A percentile compares a stretch with the other conserved stretches of the same genome.
Evolutionary conservation across 2,888 invertebrate species (phyloP).

Genomic region (Phyllotreta cruciferae): DNA sequence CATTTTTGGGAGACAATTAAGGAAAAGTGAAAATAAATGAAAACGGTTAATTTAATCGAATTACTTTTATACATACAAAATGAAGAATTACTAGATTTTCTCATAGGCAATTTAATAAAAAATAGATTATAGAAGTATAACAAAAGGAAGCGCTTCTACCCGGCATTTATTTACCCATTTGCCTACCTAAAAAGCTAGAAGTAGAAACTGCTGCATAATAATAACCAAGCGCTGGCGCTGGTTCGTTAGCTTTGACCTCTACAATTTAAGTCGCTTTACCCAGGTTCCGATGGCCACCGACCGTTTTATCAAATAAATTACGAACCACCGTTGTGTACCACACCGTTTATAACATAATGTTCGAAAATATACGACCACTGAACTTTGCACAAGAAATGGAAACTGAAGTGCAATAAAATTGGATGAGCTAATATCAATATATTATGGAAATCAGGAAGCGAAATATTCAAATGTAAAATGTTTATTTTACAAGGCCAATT

Average conservation of each 20-base stretch:
- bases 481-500: too few relatives aligned
- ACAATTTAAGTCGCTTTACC: constrained; percentile 32
- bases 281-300: constrained; percentile 34
- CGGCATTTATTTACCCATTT: constrained; percentile 22
- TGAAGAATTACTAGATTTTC: neutral
- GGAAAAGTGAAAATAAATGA: too few relatives aligned
- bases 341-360: constrained; percentile 26
- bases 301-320: constrained; percentile 34
- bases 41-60: too few relatives aligned
- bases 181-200: constrained; percentile 15
- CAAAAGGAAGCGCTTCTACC: neutral
- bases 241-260: constrained; percentile 32
- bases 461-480: too few relatives aligned
- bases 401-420: neutral
- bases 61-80: too few relatives aligned
- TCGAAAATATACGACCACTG: constrained; percentile 32
- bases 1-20: too few relatives aligned
- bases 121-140: constrained; percentile 9
- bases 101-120: constrained; percentile 11
- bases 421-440: constrained; percentile 7
- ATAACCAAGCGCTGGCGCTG: constrained; percentile 1
- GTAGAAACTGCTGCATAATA: constrained; percentile 10
- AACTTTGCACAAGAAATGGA: constrained; percentile 23
- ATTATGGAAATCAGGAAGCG: constrained; percentile 5
- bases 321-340: constrained; percentile 27